Percentiles rank a stretch among this genome's conserved stretches.
phyloP scores from a whole-genome alignment of 2,797 vertebrate species.

The Geotria australis region DNA sequence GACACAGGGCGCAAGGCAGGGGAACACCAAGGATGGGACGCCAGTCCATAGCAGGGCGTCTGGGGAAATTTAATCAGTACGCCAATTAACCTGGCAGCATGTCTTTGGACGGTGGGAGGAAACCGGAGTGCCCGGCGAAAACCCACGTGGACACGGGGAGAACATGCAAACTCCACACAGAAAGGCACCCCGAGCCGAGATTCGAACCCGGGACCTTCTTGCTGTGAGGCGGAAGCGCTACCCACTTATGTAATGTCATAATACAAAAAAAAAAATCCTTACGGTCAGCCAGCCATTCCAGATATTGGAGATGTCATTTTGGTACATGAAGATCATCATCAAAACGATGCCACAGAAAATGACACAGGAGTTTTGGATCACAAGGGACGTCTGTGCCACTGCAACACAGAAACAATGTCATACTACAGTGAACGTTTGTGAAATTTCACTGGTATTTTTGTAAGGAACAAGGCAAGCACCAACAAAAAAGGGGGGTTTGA shows the following conservation, averaged over 20 bases:
- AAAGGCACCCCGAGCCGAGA: too few species aligned
- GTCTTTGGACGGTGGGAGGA: too few species aligned
- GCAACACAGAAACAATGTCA: constrained; percentile 4
- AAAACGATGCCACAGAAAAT: constrained; percentile 63
- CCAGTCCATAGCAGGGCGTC: too few species aligned
- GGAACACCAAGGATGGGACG: too few species aligned
- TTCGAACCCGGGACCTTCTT: too few species aligned
- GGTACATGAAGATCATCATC: constrained; percentile 73
- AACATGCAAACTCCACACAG: too few species aligned
- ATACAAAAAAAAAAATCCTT: constrained; percentile 11
- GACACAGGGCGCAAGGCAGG: too few species aligned
- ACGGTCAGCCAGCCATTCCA: constrained; percentile 91
- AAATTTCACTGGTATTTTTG: not conserved
- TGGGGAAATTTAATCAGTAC: too few species aligned
- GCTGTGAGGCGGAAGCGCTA: too few species aligned
- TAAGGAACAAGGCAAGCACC: not conserved
- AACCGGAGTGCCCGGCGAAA: too few species aligned
- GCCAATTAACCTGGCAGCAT: too few species aligned
- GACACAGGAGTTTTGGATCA: constrained; percentile 75
- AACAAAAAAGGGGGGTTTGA: not conserved
- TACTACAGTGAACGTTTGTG: not conserved
- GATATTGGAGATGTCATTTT: constrained; percentile 32
- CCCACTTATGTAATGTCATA: not conserved
- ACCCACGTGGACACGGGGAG: too few species aligned
- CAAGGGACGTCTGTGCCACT: constrained; percentile 81